These are phyloP conservation scores for Chymomyza costata DNA, from an alignment of 1,140 invertebrate species.

Conservation along the genomic window DNA sequence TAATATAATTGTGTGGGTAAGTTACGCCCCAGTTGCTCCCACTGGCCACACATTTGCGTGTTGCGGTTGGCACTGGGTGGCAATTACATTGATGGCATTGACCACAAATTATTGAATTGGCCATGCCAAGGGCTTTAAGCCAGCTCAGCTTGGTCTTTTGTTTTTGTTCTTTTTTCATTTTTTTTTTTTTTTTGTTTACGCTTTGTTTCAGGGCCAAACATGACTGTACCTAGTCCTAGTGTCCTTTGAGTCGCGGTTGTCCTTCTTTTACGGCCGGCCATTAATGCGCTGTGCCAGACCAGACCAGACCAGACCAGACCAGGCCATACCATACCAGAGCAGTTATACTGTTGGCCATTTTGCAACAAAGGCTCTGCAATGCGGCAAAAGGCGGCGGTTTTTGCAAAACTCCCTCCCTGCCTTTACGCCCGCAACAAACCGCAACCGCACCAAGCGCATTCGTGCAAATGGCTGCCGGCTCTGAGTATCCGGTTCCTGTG, in stretches of 20 bases:
- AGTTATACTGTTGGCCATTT: not conserved
- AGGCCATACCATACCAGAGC: no score
- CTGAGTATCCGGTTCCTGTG: constrained; percentile 8
- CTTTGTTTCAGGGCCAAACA: not conserved
- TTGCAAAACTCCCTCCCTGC: constrained; percentile 19
- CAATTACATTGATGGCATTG: constrained; percentile 39
- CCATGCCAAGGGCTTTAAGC: constrained; percentile 27
- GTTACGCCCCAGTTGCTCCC: not conserved
- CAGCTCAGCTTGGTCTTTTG: constrained; percentile 3
- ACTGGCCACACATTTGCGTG: no score
- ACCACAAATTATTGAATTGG: constrained; percentile 48
- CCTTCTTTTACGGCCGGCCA: constrained; percentile 61
- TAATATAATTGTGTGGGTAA: not conserved
- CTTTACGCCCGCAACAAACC: constrained; percentile 22
- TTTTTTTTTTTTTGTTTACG: constrained; percentile 16
- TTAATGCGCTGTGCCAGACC: constrained; percentile 47
- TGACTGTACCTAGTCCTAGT: not conserved
- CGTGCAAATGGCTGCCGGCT: constrained; percentile 19
- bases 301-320: no score
- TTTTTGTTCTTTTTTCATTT: constrained; percentile 1
- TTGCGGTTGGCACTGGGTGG: constrained; percentile 1
- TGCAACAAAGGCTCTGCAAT: constrained; percentile 70
- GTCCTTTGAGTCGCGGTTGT: constrained; percentile 1
- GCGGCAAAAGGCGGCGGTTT: constrained; percentile 70
- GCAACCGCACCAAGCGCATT: constrained; percentile 52